Base-by-base conservation (phyloP, 2,113 vertebrate genomes). In the Pholis gunnellus region DNA sequence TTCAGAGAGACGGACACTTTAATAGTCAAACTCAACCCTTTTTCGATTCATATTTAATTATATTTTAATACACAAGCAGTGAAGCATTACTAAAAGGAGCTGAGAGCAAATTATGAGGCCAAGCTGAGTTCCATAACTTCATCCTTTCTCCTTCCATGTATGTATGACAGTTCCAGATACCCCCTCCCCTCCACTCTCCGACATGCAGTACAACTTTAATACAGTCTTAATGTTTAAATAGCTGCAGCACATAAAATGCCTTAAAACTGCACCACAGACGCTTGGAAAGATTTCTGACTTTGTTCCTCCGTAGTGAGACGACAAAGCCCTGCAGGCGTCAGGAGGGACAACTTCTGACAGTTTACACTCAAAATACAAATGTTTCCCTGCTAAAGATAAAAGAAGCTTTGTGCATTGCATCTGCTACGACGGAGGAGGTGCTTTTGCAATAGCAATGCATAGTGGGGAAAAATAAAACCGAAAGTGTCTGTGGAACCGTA, bases 31-130 rank as follows among this genome's bases (percentile, higher is more conserved):
- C 50, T 48, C 48, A 42, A 22, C 50, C 56, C 29, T 48, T 25
- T 82, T 65, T 68, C 4, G 72, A 85, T 85, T 79, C 11, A 88
- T 85, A 79, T 88, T 79, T 82, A 75, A 88, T 79, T 56, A 10
- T 72, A 57, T 75, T 81, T 86, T 86, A 70, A 86, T 66, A 52
- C 68, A 65, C 13, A 25, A 6, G 13, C 34, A 70, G 57, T 34
- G 57, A 56, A 81, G 87, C 50, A 2, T 77, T 48, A 54, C 40
- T 88, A 64, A 85, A 60, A 52, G 0, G 27, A 80, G 68, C 63
- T 77, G 72, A 83, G 40, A 73, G 76, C 31, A 46, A 34, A 60
- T 72, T 54, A 86, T 72, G 50, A 64, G n/a, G 29, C 20, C 18
- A 38, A n/a, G 70, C 31, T 69, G 20, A 18, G 34, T 15, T n/a